Conservation (phyloP, 2,797 vertebrate species). For the Hippocampus kuda region DNA sequence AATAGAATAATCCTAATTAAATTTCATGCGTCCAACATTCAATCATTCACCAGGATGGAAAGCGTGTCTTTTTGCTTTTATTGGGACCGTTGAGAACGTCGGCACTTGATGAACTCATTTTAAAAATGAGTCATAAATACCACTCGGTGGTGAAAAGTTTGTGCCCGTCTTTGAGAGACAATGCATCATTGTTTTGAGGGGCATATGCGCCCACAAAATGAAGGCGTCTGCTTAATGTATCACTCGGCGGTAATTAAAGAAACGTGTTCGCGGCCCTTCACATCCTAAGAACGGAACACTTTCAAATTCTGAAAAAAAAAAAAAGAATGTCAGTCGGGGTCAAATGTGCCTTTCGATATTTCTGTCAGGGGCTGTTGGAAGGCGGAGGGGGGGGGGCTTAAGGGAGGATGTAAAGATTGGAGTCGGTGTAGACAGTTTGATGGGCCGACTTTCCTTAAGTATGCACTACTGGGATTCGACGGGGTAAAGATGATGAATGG, state of each 20-base stretch:
- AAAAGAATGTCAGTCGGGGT: conserved; percentile 27
- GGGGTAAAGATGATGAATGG: conserved; percentile 47
- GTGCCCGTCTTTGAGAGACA: conserved; percentile 37
- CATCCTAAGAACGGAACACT: conserved; percentile 22
- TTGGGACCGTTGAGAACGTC: conserved; percentile 3
- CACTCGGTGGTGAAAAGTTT: conserved; percentile 25
- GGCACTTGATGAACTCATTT: conserved; percentile 29
- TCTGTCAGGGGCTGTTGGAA: conserved; percentile 30
- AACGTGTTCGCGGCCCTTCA: conserved; percentile 45
- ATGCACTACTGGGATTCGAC: conserved; percentile 24
- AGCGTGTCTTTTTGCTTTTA: background rate
- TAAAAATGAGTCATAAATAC: conserved; percentile 41
- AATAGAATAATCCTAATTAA: no score
- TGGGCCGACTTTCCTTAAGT: conserved; percentile 42
- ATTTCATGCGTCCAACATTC: background rate
- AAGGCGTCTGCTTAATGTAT: conserved; percentile 60
- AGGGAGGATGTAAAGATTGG: conserved; percentile 20
- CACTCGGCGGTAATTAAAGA: conserved; percentile 49
- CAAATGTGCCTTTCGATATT: conserved; percentile 38
- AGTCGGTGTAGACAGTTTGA: conserved; percentile 23
- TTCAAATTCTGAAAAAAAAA: conserved; percentile 27
- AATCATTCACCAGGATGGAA: background rate
- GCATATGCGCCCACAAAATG: conserved; percentile 39
- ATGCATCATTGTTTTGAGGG: conserved; percentile 57
- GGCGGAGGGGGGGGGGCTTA: conserved; percentile 5